These are phyloP conservation scores for Loxodonta africana DNA, from an alignment of 2,113 vertebrate genomes.

Conservation along the genomic window DNA sequence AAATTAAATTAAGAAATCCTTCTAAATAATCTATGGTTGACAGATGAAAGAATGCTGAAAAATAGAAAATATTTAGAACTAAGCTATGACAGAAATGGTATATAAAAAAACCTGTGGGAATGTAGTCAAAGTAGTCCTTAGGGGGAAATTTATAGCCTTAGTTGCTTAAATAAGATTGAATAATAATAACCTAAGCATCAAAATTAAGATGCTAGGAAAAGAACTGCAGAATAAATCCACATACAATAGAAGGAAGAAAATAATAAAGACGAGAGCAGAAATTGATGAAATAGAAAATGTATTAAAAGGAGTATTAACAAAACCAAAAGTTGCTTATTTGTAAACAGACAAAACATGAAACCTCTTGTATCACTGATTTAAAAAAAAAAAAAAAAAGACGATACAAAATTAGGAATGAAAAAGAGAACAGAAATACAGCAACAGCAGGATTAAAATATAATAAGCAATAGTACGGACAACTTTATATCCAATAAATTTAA, in stretches of 20 bases:
- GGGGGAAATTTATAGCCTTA: not conserved
- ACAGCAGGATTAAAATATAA: not conserved
- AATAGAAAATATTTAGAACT: slow-evolving; percentile 15
- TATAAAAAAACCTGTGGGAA: not conserved
- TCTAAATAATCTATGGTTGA: slow-evolving; percentile 7
- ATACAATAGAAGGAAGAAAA: not conserved
- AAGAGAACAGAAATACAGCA: not conserved
- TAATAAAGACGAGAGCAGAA: slow-evolving; percentile 48
- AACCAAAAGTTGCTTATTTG: slow-evolving; percentile 20
- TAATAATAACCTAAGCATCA: slow-evolving; percentile 14
- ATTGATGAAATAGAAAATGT: not conserved
- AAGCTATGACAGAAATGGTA: not conserved
- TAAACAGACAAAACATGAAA: slow-evolving; percentile 41
- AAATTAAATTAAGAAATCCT: slow-evolving; percentile 5
- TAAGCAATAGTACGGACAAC: not conserved
- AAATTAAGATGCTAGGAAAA: slow-evolving; percentile 48
- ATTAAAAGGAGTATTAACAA: not conserved
- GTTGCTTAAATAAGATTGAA: not conserved
- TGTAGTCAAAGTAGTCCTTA: not conserved
- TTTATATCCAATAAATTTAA: not conserved
- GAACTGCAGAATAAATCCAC: not conserved
- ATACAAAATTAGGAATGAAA: slow-evolving; percentile 17
- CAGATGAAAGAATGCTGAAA: slow-evolving; percentile 28
- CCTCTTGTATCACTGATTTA: not conserved
- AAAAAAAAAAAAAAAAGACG: not conserved